Conservation (phyloP, 2,797 vertebrate species). For the Diplodus sargus region DNA sequence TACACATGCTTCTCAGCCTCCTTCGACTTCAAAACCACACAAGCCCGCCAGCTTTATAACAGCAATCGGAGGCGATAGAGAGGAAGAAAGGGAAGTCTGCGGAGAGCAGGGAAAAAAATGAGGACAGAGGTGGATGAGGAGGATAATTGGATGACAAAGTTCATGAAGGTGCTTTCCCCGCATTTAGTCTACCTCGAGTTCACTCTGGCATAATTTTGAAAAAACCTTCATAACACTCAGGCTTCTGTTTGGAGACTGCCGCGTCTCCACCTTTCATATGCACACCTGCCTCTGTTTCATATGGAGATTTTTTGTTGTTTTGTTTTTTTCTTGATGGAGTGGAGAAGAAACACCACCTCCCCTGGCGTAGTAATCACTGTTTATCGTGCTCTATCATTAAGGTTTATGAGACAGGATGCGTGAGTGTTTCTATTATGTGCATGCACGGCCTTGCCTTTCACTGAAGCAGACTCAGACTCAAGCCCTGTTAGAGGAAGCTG, state of each 20-base stretch:
- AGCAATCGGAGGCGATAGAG: slow-evolving; percentile 59
- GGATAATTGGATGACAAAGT: slow-evolving; percentile 73
- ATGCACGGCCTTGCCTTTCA: slow-evolving; percentile 72
- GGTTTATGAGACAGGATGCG: slow-evolving; percentile 84
- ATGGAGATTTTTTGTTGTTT: slow-evolving; percentile 32
- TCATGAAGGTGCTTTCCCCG: slow-evolving; percentile 67
- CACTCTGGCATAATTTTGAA: slow-evolving; percentile 67
- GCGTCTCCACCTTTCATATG: slow-evolving; percentile 55
- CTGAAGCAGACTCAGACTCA: slow-evolving; percentile 59
- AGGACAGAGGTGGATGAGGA: slow-evolving; percentile 57
- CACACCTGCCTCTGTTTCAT: slow-evolving; percentile 70
- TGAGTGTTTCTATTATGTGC: slow-evolving; percentile 71
- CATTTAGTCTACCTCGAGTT: slow-evolving; percentile 61
- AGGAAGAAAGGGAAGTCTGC: slow-evolving; percentile 44
- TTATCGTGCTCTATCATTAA: slow-evolving; percentile 82
- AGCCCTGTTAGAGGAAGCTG: slow-evolving; percentile 71
- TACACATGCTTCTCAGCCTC: slow-evolving; percentile 11
- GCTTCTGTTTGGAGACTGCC: slow-evolving; percentile 22
- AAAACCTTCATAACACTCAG: slow-evolving; percentile 39
- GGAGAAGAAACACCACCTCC: slow-evolving; percentile 47
- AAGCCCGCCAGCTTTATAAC: slow-evolving; percentile 53
- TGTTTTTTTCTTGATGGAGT: slow-evolving; percentile 31
- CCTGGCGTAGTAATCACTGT: slow-evolving; percentile 77
- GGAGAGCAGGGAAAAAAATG: slow-evolving; percentile 37
- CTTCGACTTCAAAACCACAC: slow-evolving; percentile 45